A percentile compares a stretch with the other conserved stretches of the same genome.
phyloP scores from a whole-genome alignment of 2,888 invertebrate species.

The Thymelicus acteon region DNA sequence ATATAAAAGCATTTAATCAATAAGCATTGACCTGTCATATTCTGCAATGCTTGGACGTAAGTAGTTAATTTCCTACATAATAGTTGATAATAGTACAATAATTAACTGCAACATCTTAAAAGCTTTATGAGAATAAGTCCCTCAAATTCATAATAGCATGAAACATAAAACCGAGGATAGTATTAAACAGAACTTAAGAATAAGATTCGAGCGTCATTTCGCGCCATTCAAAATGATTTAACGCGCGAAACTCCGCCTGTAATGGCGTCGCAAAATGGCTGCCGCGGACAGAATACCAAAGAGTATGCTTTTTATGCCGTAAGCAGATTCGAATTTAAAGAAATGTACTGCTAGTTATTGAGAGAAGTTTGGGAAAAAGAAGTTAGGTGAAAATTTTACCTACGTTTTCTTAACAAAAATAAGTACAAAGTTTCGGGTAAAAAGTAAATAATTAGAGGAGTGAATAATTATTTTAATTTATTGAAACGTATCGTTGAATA shows the following conservation, averaged over 20 bases:
- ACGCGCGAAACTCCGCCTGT: slow-evolving; percentile 24
- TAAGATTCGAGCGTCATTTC: slow-evolving; percentile 19
- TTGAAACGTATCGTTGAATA: not conserved
- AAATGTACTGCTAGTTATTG: slow-evolving; percentile 9
- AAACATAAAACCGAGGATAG: not conserved
- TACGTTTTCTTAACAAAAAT: not conserved
- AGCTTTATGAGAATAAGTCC: not conserved
- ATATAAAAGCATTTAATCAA: too few species aligned
- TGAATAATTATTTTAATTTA: not conserved
- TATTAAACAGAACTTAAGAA: slow-evolving; percentile 34
- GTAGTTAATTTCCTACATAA: too few species aligned
- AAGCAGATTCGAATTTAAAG: slow-evolving; percentile 10
- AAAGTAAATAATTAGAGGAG: not conserved
- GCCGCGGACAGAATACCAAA: slow-evolving; percentile 22
- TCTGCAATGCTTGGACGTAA: too few species aligned
- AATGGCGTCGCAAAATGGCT: slow-evolving; percentile 31
- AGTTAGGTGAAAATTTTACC: slow-evolving; percentile 5
- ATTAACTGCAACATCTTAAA: not conserved
- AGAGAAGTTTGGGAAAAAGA: not conserved
- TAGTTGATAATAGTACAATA: too few species aligned
- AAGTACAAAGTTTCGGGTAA: not conserved
- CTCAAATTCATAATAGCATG: not conserved
- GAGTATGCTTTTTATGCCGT: slow-evolving; percentile 8
- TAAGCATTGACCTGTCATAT: too few species aligned
- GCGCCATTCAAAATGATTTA: slow-evolving; percentile 33